These are phyloP conservation scores for Diprion similis DNA, from an alignment of 1,140 invertebrate genomes.

Conservation along the genomic window DNA sequence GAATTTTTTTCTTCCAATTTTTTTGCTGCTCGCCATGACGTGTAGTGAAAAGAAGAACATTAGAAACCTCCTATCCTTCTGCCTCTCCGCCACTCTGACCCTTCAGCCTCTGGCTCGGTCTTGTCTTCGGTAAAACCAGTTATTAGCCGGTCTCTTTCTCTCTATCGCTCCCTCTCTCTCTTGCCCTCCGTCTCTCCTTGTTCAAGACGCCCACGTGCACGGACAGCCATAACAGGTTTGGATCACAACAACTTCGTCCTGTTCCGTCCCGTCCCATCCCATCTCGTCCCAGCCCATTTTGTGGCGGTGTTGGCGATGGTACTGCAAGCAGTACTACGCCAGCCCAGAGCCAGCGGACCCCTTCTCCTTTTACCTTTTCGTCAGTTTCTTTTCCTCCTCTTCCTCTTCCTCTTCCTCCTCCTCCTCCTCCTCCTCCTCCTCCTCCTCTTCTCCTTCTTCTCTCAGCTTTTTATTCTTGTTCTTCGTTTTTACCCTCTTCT, in stretches of 20 bases:
- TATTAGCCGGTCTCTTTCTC: conserved; percentile 7
- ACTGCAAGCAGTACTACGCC: conserved; percentile 7
- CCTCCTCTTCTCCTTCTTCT: too few relatives aligned
- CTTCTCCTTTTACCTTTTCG: not conserved
- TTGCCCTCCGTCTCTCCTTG: too few relatives aligned
- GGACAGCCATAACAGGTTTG: conserved; percentile 5
- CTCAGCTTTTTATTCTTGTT: not conserved
- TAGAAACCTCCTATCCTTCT: not conserved
- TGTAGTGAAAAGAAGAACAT: not conserved
- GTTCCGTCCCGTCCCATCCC: not conserved
- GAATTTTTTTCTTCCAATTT: not conserved
- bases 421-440: too few relatives aligned
- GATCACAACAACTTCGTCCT: conserved; percentile 5
- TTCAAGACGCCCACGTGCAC: conserved; percentile 1
- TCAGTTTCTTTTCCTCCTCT: not conserved
- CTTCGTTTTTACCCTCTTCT: not conserved
- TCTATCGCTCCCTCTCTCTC: not conserved
- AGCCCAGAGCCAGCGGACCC: not conserved
- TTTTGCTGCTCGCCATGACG: not conserved
- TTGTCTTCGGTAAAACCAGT: conserved; percentile 3
- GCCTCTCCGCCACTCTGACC: not conserved
- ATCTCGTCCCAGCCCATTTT: not conserved
- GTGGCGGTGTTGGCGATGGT: conserved; percentile 3
- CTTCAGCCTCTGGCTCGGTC: conserved; percentile 2
- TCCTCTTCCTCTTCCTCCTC: not conserved